These are phyloP conservation scores for Drosophila recens DNA, from an alignment of 2,888 invertebrate genomes.

Conservation along the genomic window DNA sequence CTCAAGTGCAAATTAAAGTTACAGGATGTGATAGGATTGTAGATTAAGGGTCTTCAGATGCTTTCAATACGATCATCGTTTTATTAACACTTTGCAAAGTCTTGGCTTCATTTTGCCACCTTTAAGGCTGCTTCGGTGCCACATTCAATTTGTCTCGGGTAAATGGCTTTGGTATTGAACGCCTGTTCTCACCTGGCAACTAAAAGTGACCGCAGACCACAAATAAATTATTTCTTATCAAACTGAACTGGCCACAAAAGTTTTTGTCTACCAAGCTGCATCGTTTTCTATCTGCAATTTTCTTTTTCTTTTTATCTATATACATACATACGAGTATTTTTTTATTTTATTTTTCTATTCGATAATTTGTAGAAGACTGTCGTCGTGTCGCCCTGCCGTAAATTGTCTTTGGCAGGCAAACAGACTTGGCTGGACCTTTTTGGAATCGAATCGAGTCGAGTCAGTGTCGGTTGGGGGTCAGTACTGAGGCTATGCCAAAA, in stretches of 20 bases:
- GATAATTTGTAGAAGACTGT: slow-evolving; percentile 76
- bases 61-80: slow-evolving; percentile 23
- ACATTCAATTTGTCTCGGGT: slow-evolving; percentile 37
- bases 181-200: slow-evolving; percentile 46
- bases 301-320: slow-evolving; percentile 8
- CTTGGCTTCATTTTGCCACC: slow-evolving; percentile 20
- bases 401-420: slow-evolving; percentile 78
- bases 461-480: slow-evolving; percentile 38
- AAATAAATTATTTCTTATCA: slow-evolving; percentile 80
- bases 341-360: slow-evolving; percentile 53
- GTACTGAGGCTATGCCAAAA: slow-evolving; percentile 59
- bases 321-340: neutral
- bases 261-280: slow-evolving; percentile 61
- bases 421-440: slow-evolving; percentile 43
- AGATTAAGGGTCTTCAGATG: slow-evolving; percentile 5
- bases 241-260: slow-evolving; percentile 70
- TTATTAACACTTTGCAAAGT: slow-evolving; percentile 9
- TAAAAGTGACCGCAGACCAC: slow-evolving; percentile 56
- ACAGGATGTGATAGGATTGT: neutral
- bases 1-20: too few species aligned
- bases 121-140: slow-evolving; percentile 23
- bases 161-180: slow-evolving; percentile 36
- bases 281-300: slow-evolving; percentile 68
- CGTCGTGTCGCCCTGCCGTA: slow-evolving; percentile 61
- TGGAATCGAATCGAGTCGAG: slow-evolving; percentile 12